Evolutionary conservation across 2,113 vertebrate genomes (phyloP).

Genomic region (pig (Sus scrofa)): T2T-Sscrofa CM000818.6:13591501-13592000

Average conservation of each 20-base stretch:
- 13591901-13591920: background rate
- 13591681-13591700: background rate
- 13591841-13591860: background rate
- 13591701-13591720: background rate
- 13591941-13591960: background rate
- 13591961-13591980: background rate
- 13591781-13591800: background rate
- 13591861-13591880: background rate
- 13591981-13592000: background rate
- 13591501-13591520: background rate
- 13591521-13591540: background rate
- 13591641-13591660: background rate
- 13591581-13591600: background rate
- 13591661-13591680: background rate
- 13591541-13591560: background rate
- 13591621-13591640: background rate
- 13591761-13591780: background rate
- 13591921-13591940: background rate
- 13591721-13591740: background rate
- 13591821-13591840: background rate
- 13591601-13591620: background rate
- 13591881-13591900: background rate
- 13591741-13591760: background rate
- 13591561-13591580: background rate
- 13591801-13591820: background rate